A percentile compares a stretch with the other conserved stretches of the same genome.
phyloP scores from a whole-genome alignment of 2,888 invertebrate genomes.

The Choristoneura rosaceana region DNA sequence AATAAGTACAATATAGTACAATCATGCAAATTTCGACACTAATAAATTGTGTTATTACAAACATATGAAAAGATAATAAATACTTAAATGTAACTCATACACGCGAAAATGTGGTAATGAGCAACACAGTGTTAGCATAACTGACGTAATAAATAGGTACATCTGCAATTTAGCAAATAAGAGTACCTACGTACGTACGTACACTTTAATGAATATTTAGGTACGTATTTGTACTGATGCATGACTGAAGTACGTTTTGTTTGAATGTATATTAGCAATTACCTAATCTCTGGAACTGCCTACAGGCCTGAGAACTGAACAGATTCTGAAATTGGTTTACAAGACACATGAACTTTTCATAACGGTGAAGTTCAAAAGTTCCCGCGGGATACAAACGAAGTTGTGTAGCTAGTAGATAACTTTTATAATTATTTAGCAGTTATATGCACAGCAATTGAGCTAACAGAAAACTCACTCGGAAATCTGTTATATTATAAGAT shows the following conservation, averaged over 20 bases:
- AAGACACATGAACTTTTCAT: too few relatives aligned
- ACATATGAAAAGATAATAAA: slow-evolving; percentile 4
- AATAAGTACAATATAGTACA: neutral
- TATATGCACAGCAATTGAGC: neutral
- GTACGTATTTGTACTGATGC: too few relatives aligned
- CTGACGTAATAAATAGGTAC: neutral
- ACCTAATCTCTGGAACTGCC: too few relatives aligned
- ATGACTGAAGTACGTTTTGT: too few relatives aligned
- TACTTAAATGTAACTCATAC: slow-evolving; percentile 13
- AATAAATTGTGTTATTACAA: neutral
- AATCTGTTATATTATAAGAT: neutral
- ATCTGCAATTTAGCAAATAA: slow-evolving; percentile 11
- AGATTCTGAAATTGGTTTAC: too few relatives aligned
- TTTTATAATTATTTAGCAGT: too few relatives aligned
- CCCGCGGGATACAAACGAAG: too few relatives aligned
- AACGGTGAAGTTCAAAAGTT: too few relatives aligned
- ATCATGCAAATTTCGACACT: neutral
- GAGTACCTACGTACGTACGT: neutral
- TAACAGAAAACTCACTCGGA: neutral
- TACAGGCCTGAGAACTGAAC: too few relatives aligned
- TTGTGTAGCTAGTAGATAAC: too few relatives aligned
- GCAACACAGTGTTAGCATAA: slow-evolving; percentile 1
- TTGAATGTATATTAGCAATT: too few relatives aligned
- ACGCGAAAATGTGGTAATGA: slow-evolving; percentile 8
- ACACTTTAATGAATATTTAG: neutral